Conservation (phyloP, 2,888 invertebrate genomes). For the Germaria angustata region DNA sequence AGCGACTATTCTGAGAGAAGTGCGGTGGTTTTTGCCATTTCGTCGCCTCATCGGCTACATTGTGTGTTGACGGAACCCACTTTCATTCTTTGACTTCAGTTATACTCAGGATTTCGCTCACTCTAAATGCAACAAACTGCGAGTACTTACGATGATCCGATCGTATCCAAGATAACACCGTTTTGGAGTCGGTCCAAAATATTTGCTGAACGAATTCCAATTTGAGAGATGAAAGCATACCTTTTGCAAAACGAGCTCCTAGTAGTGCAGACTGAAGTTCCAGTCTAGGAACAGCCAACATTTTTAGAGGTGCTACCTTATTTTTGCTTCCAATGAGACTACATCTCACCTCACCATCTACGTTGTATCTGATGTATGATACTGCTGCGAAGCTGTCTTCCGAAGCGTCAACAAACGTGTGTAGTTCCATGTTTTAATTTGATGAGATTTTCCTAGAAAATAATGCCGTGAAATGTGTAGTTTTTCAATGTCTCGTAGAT, state of each 20-base stretch:
- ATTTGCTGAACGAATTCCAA: neutral
- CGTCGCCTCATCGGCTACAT: conserved; percentile 40
- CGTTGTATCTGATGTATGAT: too few species aligned
- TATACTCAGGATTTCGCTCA: conserved; percentile 10
- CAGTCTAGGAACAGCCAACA: neutral
- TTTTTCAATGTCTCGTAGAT: neutral
- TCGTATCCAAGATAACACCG: conserved; percentile 18
- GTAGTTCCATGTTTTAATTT: neutral
- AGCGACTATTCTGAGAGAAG: neutral
- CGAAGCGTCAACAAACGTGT: too few species aligned
- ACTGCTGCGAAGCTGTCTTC: too few species aligned
- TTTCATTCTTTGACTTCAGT: conserved; percentile 10
- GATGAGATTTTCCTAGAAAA: neutral
- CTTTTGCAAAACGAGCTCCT: neutral
- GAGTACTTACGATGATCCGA: conserved; percentile 11
- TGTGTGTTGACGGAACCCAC: conserved; percentile 18
- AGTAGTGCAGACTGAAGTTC: neutral
- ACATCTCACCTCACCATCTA: neutral
- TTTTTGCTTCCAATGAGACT: neutral
- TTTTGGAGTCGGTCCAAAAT: neutral
- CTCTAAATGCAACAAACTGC: conserved; percentile 17
- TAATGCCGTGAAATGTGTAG: neutral
- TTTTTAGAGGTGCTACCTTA: neutral
- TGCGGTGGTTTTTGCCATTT: conserved; percentile 21
- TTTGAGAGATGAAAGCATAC: neutral